Evolutionary conservation across 2,113 vertebrate species (phyloP), one percentile per base, ranked within the genome.

Genomic region (Mystacornis crossleyi): DNA sequence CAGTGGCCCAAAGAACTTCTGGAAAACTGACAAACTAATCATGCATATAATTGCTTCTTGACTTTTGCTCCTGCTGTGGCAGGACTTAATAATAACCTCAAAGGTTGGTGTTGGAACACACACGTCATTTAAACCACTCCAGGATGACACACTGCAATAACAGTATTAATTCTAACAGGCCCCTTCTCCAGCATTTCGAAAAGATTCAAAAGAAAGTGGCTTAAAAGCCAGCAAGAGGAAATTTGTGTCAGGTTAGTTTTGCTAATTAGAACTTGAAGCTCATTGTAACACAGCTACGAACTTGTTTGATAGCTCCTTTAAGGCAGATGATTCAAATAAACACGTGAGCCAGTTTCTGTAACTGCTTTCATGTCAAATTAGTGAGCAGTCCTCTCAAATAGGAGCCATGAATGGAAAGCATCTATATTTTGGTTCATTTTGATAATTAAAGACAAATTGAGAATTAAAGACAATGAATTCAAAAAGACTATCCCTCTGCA

Each of bases 31-130:
- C 98, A 98, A 98, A 98, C 98, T 98, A 99, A 98, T 98, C 98
- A 99, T 98, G 98, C 98, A 98, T 98, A 99, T 99, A 99, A 99
- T 99, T 99, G 98, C 98, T 98, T 99, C 99, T 98, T 99, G 98
- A 98, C 98, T 98, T 98, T 97, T 98, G 91, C 90, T 97, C 79
- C 79, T 94, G 77, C 89, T 77, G 72, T 90, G 86, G 48, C 90
- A 95, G 86, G 83, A 90, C 84, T 96, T 95, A 93, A 96, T 95
- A 96, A 95, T 89, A 95, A 81, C 79, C 90, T 92, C 93, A 95
- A 97, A 95, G 92, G 91, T 94, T 95, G 91, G 72, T 81, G 55
- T 54, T 84, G 89, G 92, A 93, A 94, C 65, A 90, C 87, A 93
- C 89, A 86, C 64, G 86, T 90, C 75, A 94, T 79, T 90, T 90